These are phyloP conservation scores for Diploptera punctata DNA, from an alignment of 2,888 invertebrate genomes.

Conservation along the genomic window DNA sequence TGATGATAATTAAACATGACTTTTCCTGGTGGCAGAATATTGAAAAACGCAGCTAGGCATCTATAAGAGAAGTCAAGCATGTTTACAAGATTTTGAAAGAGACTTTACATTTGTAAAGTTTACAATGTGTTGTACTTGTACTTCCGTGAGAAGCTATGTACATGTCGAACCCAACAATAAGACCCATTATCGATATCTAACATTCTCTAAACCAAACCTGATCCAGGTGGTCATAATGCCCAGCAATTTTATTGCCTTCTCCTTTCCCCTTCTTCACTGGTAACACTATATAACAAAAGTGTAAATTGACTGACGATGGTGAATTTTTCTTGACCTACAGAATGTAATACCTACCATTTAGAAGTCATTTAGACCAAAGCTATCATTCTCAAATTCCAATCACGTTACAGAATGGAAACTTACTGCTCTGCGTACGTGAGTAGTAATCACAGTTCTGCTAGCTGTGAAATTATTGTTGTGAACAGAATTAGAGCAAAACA, in stretches of 20 bases:
- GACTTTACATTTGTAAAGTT: not conserved
- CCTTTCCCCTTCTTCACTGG: not conserved
- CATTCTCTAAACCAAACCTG: slow-evolving; percentile 1
- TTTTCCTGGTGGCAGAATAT: too few species aligned
- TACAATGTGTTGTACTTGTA: not conserved
- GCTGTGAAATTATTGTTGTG: too few species aligned
- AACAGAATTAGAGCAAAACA: too few species aligned
- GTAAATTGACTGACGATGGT: not conserved
- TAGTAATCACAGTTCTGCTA: too few species aligned
- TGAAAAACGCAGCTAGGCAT: too few species aligned
- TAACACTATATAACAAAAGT: not conserved
- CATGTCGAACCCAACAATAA: not conserved
- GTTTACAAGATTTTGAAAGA: not conserved
- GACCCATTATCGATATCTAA: not conserved
- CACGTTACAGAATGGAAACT: too few species aligned
- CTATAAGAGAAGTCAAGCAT: too few species aligned
- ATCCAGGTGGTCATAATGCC: not conserved
- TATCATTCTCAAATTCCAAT: too few species aligned
- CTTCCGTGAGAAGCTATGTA: slow-evolving; percentile 5
- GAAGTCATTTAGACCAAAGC: not conserved
- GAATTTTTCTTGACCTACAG: not conserved
- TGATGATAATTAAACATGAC: too few species aligned
- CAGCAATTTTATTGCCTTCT: too few species aligned
- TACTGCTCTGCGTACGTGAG: too few species aligned
- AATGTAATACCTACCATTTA: not conserved